These are phyloP conservation scores for Tapera naevia DNA, from an alignment of 2,797 vertebrate species.

Conservation along the genomic window DNA sequence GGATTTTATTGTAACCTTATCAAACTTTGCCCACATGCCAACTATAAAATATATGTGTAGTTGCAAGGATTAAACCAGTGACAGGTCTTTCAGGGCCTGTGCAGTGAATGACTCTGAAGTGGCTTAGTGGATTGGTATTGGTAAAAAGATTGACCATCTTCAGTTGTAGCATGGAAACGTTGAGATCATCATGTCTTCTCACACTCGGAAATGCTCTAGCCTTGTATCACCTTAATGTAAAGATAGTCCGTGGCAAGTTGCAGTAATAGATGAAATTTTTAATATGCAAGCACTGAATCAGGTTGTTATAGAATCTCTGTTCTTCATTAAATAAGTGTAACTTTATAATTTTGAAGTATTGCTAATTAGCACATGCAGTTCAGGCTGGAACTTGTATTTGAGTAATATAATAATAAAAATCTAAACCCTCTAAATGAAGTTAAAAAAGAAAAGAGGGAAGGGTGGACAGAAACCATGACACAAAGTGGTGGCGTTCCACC, in stretches of 20 bases:
- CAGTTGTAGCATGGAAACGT: not conserved
- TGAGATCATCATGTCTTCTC: not conserved
- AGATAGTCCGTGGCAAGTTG: not conserved
- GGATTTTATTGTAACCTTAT: not conserved
- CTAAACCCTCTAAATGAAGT: not conserved
- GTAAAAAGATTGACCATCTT: not conserved
- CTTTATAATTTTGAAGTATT: not conserved
- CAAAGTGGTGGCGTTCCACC: not conserved
- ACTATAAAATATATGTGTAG: not conserved
- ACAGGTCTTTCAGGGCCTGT: not conserved
- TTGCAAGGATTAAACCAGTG: not conserved
- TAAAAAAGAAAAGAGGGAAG: rapidly evolving
- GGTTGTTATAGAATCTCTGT: not conserved
- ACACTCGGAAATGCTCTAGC: not conserved
- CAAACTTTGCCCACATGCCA: not conserved
- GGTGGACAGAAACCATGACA: not conserved
- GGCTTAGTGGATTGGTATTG: not conserved
- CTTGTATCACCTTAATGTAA: not conserved
- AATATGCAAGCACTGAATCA: not conserved
- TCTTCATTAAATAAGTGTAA: not conserved
- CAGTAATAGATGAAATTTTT: not conserved
- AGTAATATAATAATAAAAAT: not conserved
- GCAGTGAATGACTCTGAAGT: not conserved
- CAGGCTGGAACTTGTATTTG: not conserved
- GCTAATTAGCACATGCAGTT: not conserved